Base-by-base conservation (phyloP, 2,888 invertebrate genomes). In the Apeira syringaria region DNA sequence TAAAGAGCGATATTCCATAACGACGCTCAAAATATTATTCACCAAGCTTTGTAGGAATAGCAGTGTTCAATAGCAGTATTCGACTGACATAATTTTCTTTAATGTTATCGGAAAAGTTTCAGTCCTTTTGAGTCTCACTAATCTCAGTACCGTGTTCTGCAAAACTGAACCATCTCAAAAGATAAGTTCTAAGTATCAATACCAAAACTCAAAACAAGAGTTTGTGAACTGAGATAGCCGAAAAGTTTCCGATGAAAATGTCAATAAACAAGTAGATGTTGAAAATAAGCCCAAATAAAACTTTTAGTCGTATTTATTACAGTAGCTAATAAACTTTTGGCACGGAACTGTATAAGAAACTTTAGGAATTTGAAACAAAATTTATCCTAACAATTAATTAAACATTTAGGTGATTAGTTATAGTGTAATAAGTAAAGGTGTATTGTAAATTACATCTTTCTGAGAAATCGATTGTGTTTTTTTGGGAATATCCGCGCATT, bases 251-350 rank as follows among this genome's bases (percentile, higher is more conserved):
- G 45, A 50, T 47, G 33, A 51, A 57, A 54, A 47, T 54, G 61
- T 59, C 59, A 59, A 61, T 58, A 56, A 59, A 53, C 53, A 41
- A 51, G 39, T 52, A 50, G 53, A 49, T 51, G 48, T 47, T 50
- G 54, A 58, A 45, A 64, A 64, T 59, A 61, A 55, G 61, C 36
- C 45, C 45, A 54, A 56, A 28, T 59, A 54, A 53, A 59, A 57
- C 40, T 36, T 39, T 48, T 47, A 55, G 47, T 55, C 53, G 47
- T 53, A 50, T 58, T 66, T 62, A 56, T 51, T 53, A 42, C 34
- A 40, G 45, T 17, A 44, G 35, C 50, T 39, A 50, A 41, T 43
- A 38, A 50, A 43, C 42, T 47, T 50, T 10, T 20, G 11, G 13
- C 37, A 30, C 29, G 38, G 41, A 37, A 34, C 33, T 35, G 39